Evolutionary conservation across 2,113 vertebrate species (phyloP).

Genomic region (Neodon shergylaensis): DNA sequence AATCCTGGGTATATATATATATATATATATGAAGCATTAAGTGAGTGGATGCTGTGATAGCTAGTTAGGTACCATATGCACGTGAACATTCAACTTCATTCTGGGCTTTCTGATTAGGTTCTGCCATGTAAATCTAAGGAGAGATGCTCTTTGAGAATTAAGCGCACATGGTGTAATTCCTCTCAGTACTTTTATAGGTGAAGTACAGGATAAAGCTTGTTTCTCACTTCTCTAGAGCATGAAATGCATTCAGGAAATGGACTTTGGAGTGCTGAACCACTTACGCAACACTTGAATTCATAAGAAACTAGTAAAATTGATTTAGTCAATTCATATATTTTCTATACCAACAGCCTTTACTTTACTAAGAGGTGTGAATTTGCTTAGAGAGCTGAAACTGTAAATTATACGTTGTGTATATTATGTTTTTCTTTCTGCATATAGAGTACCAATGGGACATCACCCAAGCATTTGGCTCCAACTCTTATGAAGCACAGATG

Average conservation of each 20-base stretch:
- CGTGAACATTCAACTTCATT: constrained; percentile 1
- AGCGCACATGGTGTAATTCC: neutral
- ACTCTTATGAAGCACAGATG: constrained; percentile 71
- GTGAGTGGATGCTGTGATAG: neutral
- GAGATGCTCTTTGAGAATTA: constrained; percentile 30
- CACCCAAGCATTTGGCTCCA: constrained; percentile 64
- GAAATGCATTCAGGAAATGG: constrained; percentile 52
- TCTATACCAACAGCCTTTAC: constrained; percentile 67
- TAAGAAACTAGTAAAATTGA: constrained; percentile 70
- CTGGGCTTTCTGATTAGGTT: neutral
- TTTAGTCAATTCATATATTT: constrained; percentile 70
- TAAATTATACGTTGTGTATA: constrained; percentile 45
- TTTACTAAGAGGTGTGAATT: constrained; percentile 61
- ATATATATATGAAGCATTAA: neutral
- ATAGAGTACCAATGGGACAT: constrained; percentile 55
- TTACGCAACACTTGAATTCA: constrained; percentile 51
- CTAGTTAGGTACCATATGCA: neutral
- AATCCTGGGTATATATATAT: neutral
- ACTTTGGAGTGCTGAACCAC: constrained; percentile 4
- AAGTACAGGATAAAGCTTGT: neutral
- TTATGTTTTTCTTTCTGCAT: constrained; percentile 56
- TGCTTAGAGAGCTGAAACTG: constrained; percentile 4
- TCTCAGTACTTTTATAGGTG: neutral
- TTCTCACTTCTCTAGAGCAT: neutral
- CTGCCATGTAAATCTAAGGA: neutral